These are phyloP conservation scores for Pelobates fuscus DNA, from an alignment of 2,113 vertebrate species.

Conservation along the genomic window DNA sequence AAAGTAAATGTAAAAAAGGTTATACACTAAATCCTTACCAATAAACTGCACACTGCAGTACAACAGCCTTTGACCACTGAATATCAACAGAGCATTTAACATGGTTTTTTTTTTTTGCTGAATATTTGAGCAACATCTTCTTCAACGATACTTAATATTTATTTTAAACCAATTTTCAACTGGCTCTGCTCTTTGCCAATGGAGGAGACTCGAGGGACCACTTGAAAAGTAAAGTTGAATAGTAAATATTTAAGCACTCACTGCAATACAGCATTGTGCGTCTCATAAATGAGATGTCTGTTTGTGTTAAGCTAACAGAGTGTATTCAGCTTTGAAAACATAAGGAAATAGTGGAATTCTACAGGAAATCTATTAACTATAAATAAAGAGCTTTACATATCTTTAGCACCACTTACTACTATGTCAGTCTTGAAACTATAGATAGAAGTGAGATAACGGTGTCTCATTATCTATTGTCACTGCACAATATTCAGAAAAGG, in stretches of 20 bases:
- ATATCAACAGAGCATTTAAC: neutral
- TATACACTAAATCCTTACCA: too few species aligned
- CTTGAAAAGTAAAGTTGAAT: conserved; percentile 25
- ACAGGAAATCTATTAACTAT: too few species aligned
- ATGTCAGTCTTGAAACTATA: too few species aligned
- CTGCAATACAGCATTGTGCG: conserved; percentile 22
- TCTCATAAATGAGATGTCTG: conserved; percentile 22
- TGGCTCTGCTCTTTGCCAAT: conserved; percentile 5
- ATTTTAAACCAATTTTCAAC: conserved; percentile 41
- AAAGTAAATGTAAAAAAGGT: too few species aligned
- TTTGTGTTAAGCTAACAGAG: conserved; percentile 3
- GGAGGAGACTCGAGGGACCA: conserved; percentile 19
- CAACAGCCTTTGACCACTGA: neutral
- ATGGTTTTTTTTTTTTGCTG: too few species aligned
- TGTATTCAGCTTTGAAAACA: neutral
- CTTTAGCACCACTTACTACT: too few species aligned
- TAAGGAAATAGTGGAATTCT: too few species aligned
- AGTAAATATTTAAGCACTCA: conserved; percentile 32
- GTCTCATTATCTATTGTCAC: too few species aligned
- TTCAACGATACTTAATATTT: conserved; percentile 25
- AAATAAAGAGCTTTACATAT: too few species aligned
- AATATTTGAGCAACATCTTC: neutral
- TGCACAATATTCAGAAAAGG: too few species aligned
- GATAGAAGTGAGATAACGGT: too few species aligned
- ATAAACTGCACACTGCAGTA: neutral